Conservation (phyloP, 1,140 invertebrate species). For the Leptoteleia sp. region DNA sequence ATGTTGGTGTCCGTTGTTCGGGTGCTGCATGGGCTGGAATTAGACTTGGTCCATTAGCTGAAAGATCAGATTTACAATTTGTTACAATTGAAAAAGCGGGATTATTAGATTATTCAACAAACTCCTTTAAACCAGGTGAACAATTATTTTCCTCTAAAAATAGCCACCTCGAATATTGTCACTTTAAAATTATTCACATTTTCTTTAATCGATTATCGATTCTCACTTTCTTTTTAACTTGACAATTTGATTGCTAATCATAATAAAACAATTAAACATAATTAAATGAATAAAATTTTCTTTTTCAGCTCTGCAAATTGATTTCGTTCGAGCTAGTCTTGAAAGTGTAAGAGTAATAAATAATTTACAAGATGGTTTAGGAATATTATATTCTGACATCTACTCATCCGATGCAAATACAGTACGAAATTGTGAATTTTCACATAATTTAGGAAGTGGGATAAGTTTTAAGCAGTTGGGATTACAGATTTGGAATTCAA, state of each 20-base stretch:
- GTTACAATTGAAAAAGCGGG: conserved; percentile 95
- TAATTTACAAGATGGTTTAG: conserved; percentile 93
- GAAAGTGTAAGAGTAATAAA: conserved; percentile 90
- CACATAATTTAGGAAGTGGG: conserved; percentile 92
- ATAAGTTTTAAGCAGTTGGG: conserved; percentile 94
- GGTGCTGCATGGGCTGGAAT: conserved; percentile 96
- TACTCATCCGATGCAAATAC: conserved; percentile 93
- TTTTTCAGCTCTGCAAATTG: conserved; percentile 96
- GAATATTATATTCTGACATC: conserved; percentile 93
- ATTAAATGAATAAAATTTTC: too few relatives aligned
- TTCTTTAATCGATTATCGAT: too few relatives aligned
- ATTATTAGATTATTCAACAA: conserved; percentile 94
- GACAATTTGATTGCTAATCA: too few relatives aligned
- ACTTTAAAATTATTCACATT: too few relatives aligned
- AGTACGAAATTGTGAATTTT: conserved; percentile 93
- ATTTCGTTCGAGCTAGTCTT: conserved; percentile 96
- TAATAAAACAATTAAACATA: too few relatives aligned
- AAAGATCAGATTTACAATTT: conserved; percentile 92
- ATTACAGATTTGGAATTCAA: conserved; percentile 87
- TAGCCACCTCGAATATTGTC: too few relatives aligned
- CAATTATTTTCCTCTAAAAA: too few relatives aligned
- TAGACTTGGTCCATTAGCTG: conserved; percentile 92
- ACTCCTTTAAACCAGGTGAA: conserved; percentile 89
- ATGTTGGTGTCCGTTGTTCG: conserved; percentile 94
- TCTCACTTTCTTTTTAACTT: too few relatives aligned